These are phyloP conservation scores for Pseudochirops cupreus DNA, from an alignment of 2,797 vertebrate species.

Conservation along the genomic window DNA sequence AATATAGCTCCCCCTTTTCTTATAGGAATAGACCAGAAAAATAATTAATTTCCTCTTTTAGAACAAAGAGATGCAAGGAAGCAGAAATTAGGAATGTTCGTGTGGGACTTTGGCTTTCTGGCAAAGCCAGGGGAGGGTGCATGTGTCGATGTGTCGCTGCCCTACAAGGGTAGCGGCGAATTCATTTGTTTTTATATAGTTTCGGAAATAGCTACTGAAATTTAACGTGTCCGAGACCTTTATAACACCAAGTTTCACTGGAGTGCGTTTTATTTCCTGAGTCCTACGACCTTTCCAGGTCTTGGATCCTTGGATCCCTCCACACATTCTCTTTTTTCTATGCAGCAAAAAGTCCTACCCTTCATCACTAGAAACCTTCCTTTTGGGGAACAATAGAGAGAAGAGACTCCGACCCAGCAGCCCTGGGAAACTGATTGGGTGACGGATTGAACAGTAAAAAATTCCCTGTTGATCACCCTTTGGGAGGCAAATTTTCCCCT, in stretches of 20 bases:
- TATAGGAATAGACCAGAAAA: constrained; percentile 25
- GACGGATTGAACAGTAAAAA: neutral
- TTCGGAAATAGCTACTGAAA: neutral
- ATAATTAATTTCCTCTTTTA: constrained; percentile 13
- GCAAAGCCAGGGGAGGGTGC: neutral
- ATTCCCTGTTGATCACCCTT: neutral
- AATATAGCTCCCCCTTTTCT: neutral
- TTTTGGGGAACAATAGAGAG: neutral
- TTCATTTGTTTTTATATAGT: neutral
- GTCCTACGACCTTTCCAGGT: neutral
- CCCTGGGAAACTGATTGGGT: neutral
- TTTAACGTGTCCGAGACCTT: accelerated
- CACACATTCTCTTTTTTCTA: accelerated
- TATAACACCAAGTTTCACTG: neutral
- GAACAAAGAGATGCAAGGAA: neutral
- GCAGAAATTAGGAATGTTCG: neutral
- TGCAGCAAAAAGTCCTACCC: neutral
- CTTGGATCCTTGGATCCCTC: accelerated
- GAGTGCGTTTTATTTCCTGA: neutral
- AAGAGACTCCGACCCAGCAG: neutral
- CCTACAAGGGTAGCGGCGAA: neutral
- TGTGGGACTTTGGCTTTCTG: neutral
- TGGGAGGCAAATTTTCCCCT: neutral
- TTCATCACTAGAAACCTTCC: accelerated
- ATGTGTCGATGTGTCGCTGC: neutral